A percentile compares a stretch with the other conserved stretches of the same genome.
phyloP scores from a whole-genome alignment of 1,140 invertebrate genomes.

The Sinonovacula constricta region DNA sequence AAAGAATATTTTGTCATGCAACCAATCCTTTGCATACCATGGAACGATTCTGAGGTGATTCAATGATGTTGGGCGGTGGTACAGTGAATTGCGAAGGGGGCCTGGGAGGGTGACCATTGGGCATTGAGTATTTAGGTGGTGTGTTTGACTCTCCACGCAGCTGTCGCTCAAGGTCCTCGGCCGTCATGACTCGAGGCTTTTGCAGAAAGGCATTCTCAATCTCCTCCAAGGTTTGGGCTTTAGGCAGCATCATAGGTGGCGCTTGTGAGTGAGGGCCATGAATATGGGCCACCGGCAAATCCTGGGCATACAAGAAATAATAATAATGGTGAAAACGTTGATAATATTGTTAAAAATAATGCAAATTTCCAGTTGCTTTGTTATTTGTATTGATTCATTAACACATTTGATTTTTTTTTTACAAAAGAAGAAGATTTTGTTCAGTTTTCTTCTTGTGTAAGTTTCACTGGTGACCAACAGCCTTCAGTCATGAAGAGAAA shows the following conservation, averaged over 20 bases:
- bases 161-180: constrained; percentile 76
- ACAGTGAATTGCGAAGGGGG: constrained; percentile 20
- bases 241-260: constrained; percentile 52
- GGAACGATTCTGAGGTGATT: not conserved
- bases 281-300: constrained; percentile 23
- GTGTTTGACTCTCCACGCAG: constrained; percentile 62
- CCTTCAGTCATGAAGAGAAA: too few relatives aligned
- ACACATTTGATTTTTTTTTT: too few relatives aligned
- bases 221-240: constrained; percentile 71
- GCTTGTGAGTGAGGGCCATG: constrained; percentile 48
- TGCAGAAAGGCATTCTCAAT: constrained; percentile 67
- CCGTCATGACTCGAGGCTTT: constrained; percentile 68
- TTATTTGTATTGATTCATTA: too few relatives aligned
- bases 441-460: too few relatives aligned
- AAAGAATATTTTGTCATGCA: not conserved
- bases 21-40: not conserved
- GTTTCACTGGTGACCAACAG: too few relatives aligned
- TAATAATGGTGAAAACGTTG: too few relatives aligned
- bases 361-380: too few relatives aligned
- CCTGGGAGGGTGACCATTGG: constrained; percentile 26
- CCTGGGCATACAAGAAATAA: constrained; percentile 26
- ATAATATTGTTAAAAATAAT: too few relatives aligned
- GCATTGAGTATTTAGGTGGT: not conserved
- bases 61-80: constrained; percentile 29
- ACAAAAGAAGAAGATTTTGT: too few relatives aligned